Conservation (phyloP, 64 coral and sea anemone genomes). For the Porites australiensis region DNA sequence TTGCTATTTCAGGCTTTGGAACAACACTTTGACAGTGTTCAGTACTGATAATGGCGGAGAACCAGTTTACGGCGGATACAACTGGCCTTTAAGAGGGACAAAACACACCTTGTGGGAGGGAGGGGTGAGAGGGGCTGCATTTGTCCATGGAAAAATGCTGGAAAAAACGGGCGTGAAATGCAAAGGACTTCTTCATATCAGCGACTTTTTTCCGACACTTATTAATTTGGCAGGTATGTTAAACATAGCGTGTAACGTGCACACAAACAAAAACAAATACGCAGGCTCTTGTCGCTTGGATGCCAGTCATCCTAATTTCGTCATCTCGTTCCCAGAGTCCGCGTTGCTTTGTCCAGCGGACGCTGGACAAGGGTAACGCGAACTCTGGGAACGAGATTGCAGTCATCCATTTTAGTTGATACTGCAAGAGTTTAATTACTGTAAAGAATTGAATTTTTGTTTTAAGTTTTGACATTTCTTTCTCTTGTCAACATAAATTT, state of each 20-base stretch:
- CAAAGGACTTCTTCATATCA: conserved; percentile 54
- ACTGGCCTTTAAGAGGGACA: conserved; percentile 65
- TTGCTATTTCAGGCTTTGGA: conserved; percentile 39
- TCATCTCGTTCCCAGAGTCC: no score
- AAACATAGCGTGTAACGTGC: no score
- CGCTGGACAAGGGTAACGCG: no score
- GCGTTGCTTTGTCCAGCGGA: no score
- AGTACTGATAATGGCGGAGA: conserved; percentile 62
- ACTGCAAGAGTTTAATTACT: no score
- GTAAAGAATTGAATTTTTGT: no score
- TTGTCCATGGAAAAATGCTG: conserved; percentile 68
- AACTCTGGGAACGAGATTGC: no score
- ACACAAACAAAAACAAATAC: neutral
- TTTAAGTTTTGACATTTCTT: no score
- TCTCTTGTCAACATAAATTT: no score
- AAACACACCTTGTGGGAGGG: conserved; percentile 69
- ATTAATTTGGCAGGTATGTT: conserved; percentile 49
- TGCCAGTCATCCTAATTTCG: no score
- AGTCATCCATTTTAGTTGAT: no score
- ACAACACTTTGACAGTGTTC: conserved; percentile 58
- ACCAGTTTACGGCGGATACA: conserved; percentile 41
- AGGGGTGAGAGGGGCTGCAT: conserved; percentile 53
- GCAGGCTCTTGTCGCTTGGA: neutral
- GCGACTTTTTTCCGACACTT: conserved; percentile 62
- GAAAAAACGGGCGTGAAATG: conserved; percentile 32